Base-by-base conservation (phyloP, 2,888 invertebrate genomes). In the Cheilosia vernalis region DNA sequence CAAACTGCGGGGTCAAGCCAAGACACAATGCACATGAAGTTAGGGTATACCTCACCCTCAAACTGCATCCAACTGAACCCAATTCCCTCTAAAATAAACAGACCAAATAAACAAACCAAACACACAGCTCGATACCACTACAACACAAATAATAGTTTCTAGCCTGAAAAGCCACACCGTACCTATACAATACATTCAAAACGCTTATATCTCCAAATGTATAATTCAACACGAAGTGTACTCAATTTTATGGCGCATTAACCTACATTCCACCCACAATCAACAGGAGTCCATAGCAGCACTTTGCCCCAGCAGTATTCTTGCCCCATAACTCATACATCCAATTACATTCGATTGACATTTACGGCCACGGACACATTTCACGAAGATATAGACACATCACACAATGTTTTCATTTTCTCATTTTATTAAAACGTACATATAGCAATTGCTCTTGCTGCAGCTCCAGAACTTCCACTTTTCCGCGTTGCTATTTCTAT, bases 331-430 rank as follows among this genome's bases (percentile, higher is more conserved):
- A 81, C 72, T 85, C 85, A 85, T 77, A 81, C 81, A 81, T 77
- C 81, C 85, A 85, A 85, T 85, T 85, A 81, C 81, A 76, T 85
- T 81, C 81, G 85, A 85, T 85, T 81, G 85, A 77, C 85, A 85
- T 85, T 81, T 85, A 85, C 76, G 66, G 70, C 64, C 60, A 81
- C 72, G 72, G 81, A 44, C 51, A 77, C 76, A 80, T 84, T 72
- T 76, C 76, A 76, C 61, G 42, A 9, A 82, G 56, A 76, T 67
- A 70, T 64, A 74, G 51, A 60, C 53, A 76, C 80, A 79, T 64
- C 55, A 42, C 73, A 76, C 58, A 69, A 80, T 80, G 74, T 80
- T 84, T 84, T 80, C 81, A 74, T 84, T 84, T 80, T 76, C 74
- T 76, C 74, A 77, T 85, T 85, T 85, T 80, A 77, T 72, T 85